A percentile compares a stretch with the other conserved stretches of the same genome.
These are phyloP conservation scores for Rugalucina vietnamica DNA, from an alignment of 2,888 invertebrate species.

Conservation along the genomic window DNA sequence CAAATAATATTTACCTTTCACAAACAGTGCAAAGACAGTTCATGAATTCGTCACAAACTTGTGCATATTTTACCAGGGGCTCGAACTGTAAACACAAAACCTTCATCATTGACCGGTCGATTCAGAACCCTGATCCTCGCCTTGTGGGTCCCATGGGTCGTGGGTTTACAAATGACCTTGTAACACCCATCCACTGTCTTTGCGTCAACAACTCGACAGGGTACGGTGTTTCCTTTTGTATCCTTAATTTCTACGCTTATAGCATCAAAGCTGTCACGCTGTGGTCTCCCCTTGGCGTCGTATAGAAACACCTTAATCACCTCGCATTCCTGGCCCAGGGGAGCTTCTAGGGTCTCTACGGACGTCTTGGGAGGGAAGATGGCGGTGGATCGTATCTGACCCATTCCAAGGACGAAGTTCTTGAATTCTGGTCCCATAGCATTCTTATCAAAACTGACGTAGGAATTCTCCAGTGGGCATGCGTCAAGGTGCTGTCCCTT, in stretches of 20 bases:
- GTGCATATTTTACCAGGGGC: slow-evolving; percentile 59
- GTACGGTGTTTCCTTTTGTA: slow-evolving; percentile 57
- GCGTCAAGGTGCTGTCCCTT: slow-evolving; percentile 61
- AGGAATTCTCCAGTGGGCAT: slow-evolving; percentile 66
- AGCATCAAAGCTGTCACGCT: slow-evolving; percentile 65
- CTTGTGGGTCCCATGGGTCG: slow-evolving; percentile 57
- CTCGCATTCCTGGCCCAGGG: slow-evolving; percentile 62
- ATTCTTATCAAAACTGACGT: slow-evolving; percentile 63
- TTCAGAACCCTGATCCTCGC: slow-evolving; percentile 60
- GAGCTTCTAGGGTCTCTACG: slow-evolving; percentile 66
- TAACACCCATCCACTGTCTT: slow-evolving; percentile 68
- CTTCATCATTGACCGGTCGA: slow-evolving; percentile 63
- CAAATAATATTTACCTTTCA: too few species aligned
- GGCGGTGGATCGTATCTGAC: slow-evolving; percentile 64
- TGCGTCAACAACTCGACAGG: slow-evolving; percentile 59
- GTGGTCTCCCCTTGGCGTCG: slow-evolving; percentile 64
- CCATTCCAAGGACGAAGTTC: slow-evolving; percentile 62
- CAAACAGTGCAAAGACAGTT: too few species aligned
- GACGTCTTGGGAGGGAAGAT: slow-evolving; percentile 69
- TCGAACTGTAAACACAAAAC: slow-evolving; percentile 61
- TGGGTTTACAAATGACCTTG: slow-evolving; percentile 61
- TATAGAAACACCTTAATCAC: slow-evolving; percentile 66
- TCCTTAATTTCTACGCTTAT: slow-evolving; percentile 64
- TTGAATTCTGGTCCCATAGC: slow-evolving; percentile 65
- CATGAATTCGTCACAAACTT: too few species aligned